Percentiles rank a stretch among this genome's conserved stretches.
These are phyloP conservation scores for Hydriomena furcata DNA, from an alignment of 2,888 invertebrate species.

Conservation along the genomic window DNA sequence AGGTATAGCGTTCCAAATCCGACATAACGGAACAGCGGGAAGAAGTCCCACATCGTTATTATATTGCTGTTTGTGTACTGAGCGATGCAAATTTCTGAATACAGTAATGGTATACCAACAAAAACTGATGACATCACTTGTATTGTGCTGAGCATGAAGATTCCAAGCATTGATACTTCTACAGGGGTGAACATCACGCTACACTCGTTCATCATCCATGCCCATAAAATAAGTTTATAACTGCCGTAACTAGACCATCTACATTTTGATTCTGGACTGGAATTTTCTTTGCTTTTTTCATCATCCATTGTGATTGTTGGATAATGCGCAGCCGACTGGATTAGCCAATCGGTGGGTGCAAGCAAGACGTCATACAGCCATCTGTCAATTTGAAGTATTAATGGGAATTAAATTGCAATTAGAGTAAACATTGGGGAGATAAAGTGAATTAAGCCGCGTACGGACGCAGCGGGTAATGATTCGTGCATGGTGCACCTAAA, in stretches of 20 bases:
- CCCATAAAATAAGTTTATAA: constrained; percentile 62
- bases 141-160: constrained; percentile 51
- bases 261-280: constrained; percentile 42
- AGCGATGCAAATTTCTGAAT: constrained; percentile 69
- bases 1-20: constrained; percentile 61
- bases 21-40: constrained; percentile 62
- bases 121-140: constrained; percentile 56
- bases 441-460: constrained; percentile 75
- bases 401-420: constrained; percentile 64
- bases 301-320: constrained; percentile 20
- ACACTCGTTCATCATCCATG: constrained; percentile 70
- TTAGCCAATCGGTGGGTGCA: constrained; percentile 24
- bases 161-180: constrained; percentile 61
- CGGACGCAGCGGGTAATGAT: constrained; percentile 79
- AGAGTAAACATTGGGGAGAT: constrained; percentile 68
- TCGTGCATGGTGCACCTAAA: constrained; percentile 81
- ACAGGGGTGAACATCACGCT: constrained; percentile 52
- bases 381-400: constrained; percentile 44
- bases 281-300: constrained; percentile 40
- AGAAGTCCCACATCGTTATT: constrained; percentile 67
- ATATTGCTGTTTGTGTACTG: constrained; percentile 68
- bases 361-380: constrained; percentile 16
- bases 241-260: constrained; percentile 61
- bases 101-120: constrained; percentile 67
- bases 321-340: constrained; percentile 40